Conservation (phyloP, 2,113 vertebrate genomes). For the Apodemus speciosus region DNA sequence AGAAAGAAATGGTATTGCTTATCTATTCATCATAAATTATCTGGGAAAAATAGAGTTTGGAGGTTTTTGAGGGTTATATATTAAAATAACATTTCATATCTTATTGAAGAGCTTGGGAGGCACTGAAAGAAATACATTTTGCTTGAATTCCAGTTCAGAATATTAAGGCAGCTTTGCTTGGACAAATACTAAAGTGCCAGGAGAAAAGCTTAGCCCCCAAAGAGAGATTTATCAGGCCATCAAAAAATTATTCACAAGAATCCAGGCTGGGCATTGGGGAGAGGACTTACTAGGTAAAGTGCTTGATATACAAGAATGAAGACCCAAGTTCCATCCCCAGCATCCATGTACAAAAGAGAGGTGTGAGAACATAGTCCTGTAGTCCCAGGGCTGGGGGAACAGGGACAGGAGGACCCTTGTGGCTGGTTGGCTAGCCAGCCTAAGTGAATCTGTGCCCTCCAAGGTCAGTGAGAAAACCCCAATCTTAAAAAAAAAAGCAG, state of each 20-base stretch:
- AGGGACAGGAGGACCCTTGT: neutral
- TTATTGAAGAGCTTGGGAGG: neutral
- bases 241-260: neutral
- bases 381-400: too few species aligned
- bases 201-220: neutral
- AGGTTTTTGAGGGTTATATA: neutral
- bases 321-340: neutral
- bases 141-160: neutral
- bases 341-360: neutral
- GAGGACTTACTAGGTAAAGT: neutral
- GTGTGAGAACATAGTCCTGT: too few species aligned
- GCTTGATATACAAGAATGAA: neutral
- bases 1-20: neutral
- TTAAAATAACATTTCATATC: slow-evolving; percentile 24
- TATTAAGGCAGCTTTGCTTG: slow-evolving; percentile 26
- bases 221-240: neutral
- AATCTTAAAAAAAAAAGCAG: neutral
- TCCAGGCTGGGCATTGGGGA: neutral
- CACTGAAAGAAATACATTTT: neutral
- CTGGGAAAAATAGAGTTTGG: neutral
- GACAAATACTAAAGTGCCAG: neutral
- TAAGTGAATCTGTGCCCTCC: neutral
- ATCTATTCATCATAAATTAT: neutral
- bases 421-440: neutral
- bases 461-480: neutral